Conservation (phyloP, 1,140 invertebrate species). For the Listronotus oregonensis region DNA sequence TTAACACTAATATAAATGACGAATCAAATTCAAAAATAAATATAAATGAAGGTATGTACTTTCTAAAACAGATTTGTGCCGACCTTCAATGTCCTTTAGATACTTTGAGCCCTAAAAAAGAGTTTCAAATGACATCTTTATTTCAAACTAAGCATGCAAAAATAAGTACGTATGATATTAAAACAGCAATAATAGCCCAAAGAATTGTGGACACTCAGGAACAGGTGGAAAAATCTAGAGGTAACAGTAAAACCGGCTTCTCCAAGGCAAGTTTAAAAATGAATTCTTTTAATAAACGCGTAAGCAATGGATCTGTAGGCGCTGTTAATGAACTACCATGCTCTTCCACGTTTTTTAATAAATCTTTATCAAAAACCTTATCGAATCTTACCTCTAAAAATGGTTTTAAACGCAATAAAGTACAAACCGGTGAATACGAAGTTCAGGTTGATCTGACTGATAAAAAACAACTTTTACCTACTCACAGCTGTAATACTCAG, state of each 20-base stretch:
- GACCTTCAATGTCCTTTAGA: slow-evolving; percentile 3
- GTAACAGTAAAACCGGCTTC: slow-evolving; percentile 7
- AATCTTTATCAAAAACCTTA: not conserved
- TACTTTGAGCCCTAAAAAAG: not conserved
- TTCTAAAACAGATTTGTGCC: slow-evolving; percentile 21
- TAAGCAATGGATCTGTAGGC: not conserved
- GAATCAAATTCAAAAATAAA: not conserved
- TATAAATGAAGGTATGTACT: slow-evolving; percentile 1
- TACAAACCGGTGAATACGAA: not conserved
- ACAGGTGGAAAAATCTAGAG: not conserved
- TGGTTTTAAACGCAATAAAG: too few species aligned
- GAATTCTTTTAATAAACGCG: not conserved
- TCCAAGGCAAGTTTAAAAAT: not conserved
- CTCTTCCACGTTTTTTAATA: not conserved
- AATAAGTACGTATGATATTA: not conserved
- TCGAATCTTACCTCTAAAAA: not conserved
- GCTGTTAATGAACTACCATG: not conserved
- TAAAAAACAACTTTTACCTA: not conserved
- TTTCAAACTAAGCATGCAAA: slow-evolving; percentile 2
- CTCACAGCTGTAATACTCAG: slow-evolving; percentile 11
- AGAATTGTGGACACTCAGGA: slow-evolving; percentile 12
- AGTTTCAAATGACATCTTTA: not conserved
- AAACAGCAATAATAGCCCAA: slow-evolving; percentile 5
- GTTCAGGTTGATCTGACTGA: not conserved
- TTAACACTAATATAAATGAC: not conserved